Conservation (phyloP, 2,113 vertebrate genomes). For the Chloroceryle aenea region DNA sequence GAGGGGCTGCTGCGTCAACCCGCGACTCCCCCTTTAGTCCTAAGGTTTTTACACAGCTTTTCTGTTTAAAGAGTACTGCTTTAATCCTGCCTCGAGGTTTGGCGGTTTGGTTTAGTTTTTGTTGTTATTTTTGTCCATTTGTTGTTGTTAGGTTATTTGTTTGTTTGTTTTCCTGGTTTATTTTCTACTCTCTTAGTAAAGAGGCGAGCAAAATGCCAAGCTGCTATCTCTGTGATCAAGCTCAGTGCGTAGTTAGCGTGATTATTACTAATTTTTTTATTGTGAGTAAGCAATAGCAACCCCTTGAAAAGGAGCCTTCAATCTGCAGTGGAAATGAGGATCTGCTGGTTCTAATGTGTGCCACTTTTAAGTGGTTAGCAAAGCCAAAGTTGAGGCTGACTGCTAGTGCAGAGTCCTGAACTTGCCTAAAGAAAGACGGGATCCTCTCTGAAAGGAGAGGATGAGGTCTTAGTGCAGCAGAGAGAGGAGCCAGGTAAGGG, state of each 20-base stretch:
- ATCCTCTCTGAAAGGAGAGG: background rate
- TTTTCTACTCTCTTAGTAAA: background rate
- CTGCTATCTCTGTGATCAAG: background rate
- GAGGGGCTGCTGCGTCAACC: background rate
- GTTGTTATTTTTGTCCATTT: background rate
- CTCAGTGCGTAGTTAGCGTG: fast-evolving
- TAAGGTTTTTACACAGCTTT: background rate
- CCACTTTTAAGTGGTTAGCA: background rate
- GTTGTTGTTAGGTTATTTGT: too few relatives aligned
- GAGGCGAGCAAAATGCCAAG: fast-evolving
- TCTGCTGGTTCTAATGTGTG: fast-evolving
- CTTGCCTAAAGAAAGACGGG: background rate
- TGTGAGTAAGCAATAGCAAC: background rate
- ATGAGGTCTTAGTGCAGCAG: background rate
- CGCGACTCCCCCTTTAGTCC: fast-evolving
- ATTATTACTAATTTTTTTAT: too few relatives aligned
- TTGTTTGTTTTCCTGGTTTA: too few relatives aligned
- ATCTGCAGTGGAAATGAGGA: background rate
- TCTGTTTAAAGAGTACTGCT: fast-evolving
- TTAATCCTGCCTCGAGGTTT: background rate
- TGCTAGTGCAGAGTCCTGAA: fast-evolving
- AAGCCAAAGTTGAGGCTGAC: background rate
- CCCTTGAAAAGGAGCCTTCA: background rate
- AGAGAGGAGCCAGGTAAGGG: background rate
- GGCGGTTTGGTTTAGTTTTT: too few relatives aligned